Percentiles rank a stretch among this genome's conserved stretches.
Evolutionary conservation across 2,888 invertebrate genomes (phyloP).

Genomic region (Drosophila ustulata): DNA sequence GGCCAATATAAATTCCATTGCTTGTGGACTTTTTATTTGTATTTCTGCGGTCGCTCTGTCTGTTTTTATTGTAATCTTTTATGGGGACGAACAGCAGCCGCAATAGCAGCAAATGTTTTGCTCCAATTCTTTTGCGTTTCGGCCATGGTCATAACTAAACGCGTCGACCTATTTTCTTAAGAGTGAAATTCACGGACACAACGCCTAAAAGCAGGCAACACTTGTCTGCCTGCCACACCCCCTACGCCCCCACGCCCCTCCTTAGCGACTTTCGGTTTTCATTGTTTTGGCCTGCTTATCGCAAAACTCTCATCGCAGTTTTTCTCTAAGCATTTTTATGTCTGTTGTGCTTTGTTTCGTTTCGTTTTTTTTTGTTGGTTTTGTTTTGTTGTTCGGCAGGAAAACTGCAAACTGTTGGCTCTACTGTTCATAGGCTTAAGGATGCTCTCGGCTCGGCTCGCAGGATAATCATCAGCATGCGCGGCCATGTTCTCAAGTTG

Average conservation of each 20-base stretch:
- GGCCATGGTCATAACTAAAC: slow-evolving; percentile 48
- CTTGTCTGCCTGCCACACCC: slow-evolving; percentile 25
- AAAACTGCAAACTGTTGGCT: slow-evolving; percentile 13
- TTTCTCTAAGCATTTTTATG: slow-evolving; percentile 69
- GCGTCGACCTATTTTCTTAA: slow-evolving; percentile 41
- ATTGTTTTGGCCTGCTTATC: slow-evolving; percentile 53
- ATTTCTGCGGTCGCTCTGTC: slow-evolving; percentile 50
- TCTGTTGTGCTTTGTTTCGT: slow-evolving; percentile 57
- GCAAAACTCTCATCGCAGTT: slow-evolving; percentile 36
- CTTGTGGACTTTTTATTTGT: slow-evolving; percentile 58
- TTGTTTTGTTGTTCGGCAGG: not conserved
- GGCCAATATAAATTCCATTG: slow-evolving; percentile 66
- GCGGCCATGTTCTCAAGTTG: slow-evolving; percentile 67
- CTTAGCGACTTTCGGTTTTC: slow-evolving; percentile 37
- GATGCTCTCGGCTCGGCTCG: slow-evolving; percentile 26
- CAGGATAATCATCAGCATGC: slow-evolving; percentile 78
- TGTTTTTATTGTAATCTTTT: slow-evolving; percentile 74
- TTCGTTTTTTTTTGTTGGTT: not conserved
- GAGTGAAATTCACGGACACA: slow-evolving; percentile 30
- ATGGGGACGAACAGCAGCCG: slow-evolving; percentile 48
- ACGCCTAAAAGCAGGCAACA: slow-evolving; percentile 61
- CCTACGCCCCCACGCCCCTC: not conserved
- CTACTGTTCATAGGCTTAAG: slow-evolving; percentile 45
- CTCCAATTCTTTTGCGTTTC: slow-evolving; percentile 48
- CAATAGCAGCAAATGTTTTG: slow-evolving; percentile 41